These are phyloP conservation scores for Pterocles orientalis DNA, from an alignment of 2,113 vertebrate genomes.

Conservation along the genomic window DNA sequence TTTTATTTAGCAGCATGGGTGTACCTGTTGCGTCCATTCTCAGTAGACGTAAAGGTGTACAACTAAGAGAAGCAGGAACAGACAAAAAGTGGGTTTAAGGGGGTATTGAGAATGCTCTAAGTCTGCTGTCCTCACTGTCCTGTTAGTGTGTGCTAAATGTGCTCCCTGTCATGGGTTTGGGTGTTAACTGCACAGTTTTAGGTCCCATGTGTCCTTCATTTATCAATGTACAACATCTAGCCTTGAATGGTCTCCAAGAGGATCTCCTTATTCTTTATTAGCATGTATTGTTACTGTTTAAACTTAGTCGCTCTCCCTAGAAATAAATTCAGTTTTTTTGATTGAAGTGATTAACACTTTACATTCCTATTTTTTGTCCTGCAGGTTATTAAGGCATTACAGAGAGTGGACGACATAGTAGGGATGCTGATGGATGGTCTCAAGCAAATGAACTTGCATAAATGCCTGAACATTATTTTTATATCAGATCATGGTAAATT, in stretches of 20 bases:
- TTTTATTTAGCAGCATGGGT: background rate
- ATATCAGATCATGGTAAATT: slow-evolving; percentile 92
- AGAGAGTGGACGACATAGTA: slow-evolving; percentile 83
- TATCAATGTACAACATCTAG: background rate
- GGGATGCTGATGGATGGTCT: slow-evolving; percentile 91
- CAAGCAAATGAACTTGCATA: slow-evolving; percentile 81
- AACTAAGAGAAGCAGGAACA: background rate
- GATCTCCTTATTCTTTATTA: background rate
- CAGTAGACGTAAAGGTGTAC: background rate
- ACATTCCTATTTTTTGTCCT: background rate
- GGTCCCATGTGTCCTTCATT: background rate
- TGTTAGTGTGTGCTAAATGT: background rate
- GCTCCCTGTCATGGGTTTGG: background rate
- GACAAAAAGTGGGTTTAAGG: background rate
- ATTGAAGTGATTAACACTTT: background rate
- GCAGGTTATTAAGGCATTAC: slow-evolving; percentile 87
- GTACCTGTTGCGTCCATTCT: background rate
- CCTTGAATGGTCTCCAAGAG: background rate
- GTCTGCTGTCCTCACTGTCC: background rate
- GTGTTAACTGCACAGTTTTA: background rate
- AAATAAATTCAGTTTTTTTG: background rate
- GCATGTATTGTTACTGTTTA: background rate
- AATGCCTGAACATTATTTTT: slow-evolving; percentile 89
- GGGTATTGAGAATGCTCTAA: background rate
- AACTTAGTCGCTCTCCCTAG: background rate